phyloP scores from a whole-genome alignment of 2,113 vertebrate genomes.

The Gobius niger region DNA sequence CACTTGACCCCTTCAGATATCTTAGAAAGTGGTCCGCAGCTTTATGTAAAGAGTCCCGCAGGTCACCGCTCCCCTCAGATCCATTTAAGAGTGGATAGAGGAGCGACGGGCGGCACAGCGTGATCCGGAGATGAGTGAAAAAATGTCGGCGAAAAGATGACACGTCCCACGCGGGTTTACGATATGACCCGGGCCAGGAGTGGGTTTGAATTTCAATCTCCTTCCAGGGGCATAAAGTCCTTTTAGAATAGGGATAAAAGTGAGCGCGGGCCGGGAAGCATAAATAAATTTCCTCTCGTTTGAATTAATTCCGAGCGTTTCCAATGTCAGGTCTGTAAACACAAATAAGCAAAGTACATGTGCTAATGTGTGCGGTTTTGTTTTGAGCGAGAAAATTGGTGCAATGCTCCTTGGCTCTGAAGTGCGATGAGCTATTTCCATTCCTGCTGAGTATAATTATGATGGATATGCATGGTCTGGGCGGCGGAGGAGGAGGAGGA shows the following conservation, averaged over 20 bases:
- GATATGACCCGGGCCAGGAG: slow-evolving; percentile 12
- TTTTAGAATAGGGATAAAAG: slow-evolving; percentile 7
- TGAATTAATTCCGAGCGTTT: slow-evolving; percentile 32
- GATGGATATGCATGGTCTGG: slow-evolving; percentile 65
- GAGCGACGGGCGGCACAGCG: slow-evolving; percentile 36
- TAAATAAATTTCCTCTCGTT: slow-evolving; percentile 15
- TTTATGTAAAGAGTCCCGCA: slow-evolving; percentile 39
- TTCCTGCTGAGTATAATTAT: slow-evolving; percentile 68
- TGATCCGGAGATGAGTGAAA: slow-evolving; percentile 39
- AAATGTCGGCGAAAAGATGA: slow-evolving; percentile 51
- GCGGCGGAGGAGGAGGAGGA: slow-evolving; percentile 52
- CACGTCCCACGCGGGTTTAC: slow-evolving; percentile 32
- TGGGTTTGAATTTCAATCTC: slow-evolving; percentile 33
- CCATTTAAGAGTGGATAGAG: slow-evolving; percentile 42
- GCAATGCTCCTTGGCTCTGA: slow-evolving; percentile 49
- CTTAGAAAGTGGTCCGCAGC: slow-evolving; percentile 27
- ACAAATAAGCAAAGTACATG: slow-evolving; percentile 41
- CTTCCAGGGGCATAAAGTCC: slow-evolving; percentile 5
- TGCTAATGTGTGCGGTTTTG: slow-evolving; percentile 41
- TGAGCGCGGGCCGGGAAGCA: slow-evolving; percentile 21
- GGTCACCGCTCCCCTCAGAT: slow-evolving; percentile 52
- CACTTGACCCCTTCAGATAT: background rate
- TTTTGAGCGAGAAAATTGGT: slow-evolving; percentile 42
- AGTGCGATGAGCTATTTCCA: slow-evolving; percentile 59
- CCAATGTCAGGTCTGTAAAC: slow-evolving; percentile 17